Evolutionary conservation across 2,797 vertebrate species (phyloP).

Genomic region (Glossophaga mutica): DNA sequence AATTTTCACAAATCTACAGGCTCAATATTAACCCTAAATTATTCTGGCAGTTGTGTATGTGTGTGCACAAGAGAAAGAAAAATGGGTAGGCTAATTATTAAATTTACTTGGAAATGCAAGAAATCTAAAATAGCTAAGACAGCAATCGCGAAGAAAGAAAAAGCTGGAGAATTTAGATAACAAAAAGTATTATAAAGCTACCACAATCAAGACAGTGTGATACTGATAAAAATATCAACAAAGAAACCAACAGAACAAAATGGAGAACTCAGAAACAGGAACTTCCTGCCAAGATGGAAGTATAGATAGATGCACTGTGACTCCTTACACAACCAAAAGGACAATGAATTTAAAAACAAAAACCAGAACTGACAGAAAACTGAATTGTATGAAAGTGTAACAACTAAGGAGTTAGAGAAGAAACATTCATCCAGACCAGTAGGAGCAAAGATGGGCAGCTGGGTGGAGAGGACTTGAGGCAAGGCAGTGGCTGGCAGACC

Average conservation of each 20-base stretch:
- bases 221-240: background rate
- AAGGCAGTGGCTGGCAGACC: too few relatives aligned
- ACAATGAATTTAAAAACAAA: too few relatives aligned
- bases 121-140: background rate
- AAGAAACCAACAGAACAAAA: constrained; percentile 22
- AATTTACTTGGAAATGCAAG: background rate
- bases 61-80: background rate
- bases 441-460: too few relatives aligned
- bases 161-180: background rate
- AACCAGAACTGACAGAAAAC: too few relatives aligned
- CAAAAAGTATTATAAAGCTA: background rate
- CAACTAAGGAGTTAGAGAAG: too few relatives aligned
- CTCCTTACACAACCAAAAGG: too few relatives aligned
- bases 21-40: background rate
- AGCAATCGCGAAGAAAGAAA: background rate
- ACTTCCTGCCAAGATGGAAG: too few relatives aligned
- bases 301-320: too few relatives aligned
- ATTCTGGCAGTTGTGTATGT: background rate
- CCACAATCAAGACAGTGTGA: background rate
- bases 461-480: too few relatives aligned
- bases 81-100: background rate
- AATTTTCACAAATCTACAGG: background rate
- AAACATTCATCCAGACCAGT: too few relatives aligned
- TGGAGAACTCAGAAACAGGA: background rate
- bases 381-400: too few relatives aligned